phyloP scores from a whole-genome alignment of 2,888 invertebrate genomes.

The Autographa gamma region DNA sequence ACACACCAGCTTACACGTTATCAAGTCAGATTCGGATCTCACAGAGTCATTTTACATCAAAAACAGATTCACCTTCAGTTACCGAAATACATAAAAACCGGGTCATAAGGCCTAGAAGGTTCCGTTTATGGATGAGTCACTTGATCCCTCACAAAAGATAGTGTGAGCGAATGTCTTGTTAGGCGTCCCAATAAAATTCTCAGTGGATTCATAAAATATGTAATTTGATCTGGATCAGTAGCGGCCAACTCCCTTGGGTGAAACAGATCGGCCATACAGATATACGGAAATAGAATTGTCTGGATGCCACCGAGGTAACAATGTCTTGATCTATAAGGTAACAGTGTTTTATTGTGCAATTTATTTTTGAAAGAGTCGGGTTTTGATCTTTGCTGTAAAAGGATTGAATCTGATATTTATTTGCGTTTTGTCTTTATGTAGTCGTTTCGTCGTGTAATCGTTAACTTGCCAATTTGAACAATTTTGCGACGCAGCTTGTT shows the following conservation, averaged over 20 bases:
- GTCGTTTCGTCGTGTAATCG: background rate
- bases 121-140: slow-evolving; percentile 51
- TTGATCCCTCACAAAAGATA: slow-evolving; percentile 48
- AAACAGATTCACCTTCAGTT: background rate
- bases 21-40: background rate
- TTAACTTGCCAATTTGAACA: background rate
- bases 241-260: slow-evolving; percentile 59
- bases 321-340: slow-evolving; percentile 47
- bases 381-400: slow-evolving; percentile 7
- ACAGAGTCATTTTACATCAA: background rate
- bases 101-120: slow-evolving; percentile 13
- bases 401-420: slow-evolving; percentile 3
- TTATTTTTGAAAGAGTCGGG: slow-evolving; percentile 19
- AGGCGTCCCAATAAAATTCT: slow-evolving; percentile 64
- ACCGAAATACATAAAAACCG: slow-evolving; percentile 16
- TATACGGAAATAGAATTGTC: slow-evolving; percentile 59
- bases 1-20: too few species aligned
- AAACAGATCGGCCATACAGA: slow-evolving; percentile 54
- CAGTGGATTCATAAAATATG: slow-evolving; percentile 73
- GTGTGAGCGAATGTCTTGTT: slow-evolving; percentile 60
- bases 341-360: slow-evolving; percentile 29
- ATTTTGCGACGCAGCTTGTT: background rate
- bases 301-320: slow-evolving; percentile 47
- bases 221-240: slow-evolving; percentile 73
- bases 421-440: background rate